Evolutionary conservation across 1,140 invertebrate species (phyloP).

Genomic region (Papilio helenus): DNA sequence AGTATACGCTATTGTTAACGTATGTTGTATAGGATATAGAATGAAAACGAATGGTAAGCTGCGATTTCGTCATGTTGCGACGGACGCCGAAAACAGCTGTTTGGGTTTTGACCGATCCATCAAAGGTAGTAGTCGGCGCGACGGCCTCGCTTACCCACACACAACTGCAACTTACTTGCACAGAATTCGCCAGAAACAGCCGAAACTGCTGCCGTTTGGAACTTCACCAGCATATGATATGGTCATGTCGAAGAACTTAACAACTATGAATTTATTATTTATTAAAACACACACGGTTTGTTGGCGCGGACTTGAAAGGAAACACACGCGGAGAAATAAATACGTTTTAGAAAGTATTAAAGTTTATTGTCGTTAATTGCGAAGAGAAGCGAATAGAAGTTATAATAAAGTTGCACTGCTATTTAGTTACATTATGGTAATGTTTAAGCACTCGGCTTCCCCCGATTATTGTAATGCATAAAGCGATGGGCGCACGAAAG

Average conservation of each 20-base stretch:
- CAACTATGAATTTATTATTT: constrained; percentile 76
- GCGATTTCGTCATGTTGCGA: constrained; percentile 55
- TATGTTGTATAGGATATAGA: constrained; percentile 45
- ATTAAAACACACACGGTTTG: constrained; percentile 78
- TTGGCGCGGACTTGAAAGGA: constrained; percentile 73
- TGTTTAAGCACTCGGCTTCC: constrained; percentile 64
- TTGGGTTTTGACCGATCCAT: constrained; percentile 47
- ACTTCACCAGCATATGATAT: constrained; percentile 94
- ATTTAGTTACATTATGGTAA: constrained; percentile 79
- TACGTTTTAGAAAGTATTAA: constrained; percentile 80
- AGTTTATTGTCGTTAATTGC: constrained; percentile 66
- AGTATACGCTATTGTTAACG: constrained; percentile 54
- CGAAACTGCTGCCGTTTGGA: constrained; percentile 94
- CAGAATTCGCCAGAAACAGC: constrained; percentile 94
- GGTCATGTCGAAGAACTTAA: constrained; percentile 86
- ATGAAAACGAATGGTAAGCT: constrained; percentile 45
- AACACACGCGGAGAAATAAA: constrained; percentile 81
- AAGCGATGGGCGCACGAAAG: constrained; percentile 56
- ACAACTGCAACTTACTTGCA: constrained; percentile 87
- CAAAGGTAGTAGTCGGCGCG: constrained; percentile 44
- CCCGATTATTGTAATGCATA: constrained; percentile 58
- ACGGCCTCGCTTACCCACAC: constrained; percentile 37
- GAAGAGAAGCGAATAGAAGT: constrained; percentile 67
- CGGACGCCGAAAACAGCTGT: constrained; percentile 59
- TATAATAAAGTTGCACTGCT: constrained; percentile 63